Base-by-base conservation (phyloP, 2,888 invertebrate species). In the Leptinotarsa peninsularis region DNA sequence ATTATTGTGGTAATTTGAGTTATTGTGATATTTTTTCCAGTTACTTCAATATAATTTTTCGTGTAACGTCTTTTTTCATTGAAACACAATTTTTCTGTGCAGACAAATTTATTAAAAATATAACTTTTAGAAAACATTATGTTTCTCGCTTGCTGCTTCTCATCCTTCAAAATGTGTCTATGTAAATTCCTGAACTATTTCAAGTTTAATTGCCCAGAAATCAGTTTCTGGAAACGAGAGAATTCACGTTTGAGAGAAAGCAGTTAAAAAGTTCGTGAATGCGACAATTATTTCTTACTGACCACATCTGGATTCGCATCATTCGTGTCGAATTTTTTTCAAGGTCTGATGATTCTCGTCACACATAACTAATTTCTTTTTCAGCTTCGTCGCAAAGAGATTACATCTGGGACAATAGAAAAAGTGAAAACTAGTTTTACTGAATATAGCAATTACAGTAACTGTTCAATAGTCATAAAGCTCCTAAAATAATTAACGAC, bases 281-380 rank as follows among this genome's bases (percentile, higher is more conserved):
- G 63, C n/a, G 63, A 58, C 58, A 18, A 23, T 58, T 3, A 14
- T 43, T 43, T 63, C n/a, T 63, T 14, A 33, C 10, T 63, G 3
- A 7, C 63, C 63, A 33, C 63, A 63, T 63, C 63, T 63, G 43
- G 43, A 17, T 63, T 33, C 63, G 63, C 63, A 63, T 43, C 63
- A 63, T 5, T 63, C n/a, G 17, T n/a, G 10, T 60, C 21, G 4
- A 33, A 33, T 63, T 63, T 63, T 63, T 63, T 10, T 10, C 63
- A 63, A 43, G 63, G 33, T 63, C 43, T 27, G 27, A 63, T n/a
- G 43, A 63, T 63, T 63, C n/a, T n/a, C 2, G 43, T 63, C 33
- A 33, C 43, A 27, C 43, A 63, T 27, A 43, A n/a, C 10, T 63
- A 7, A 63, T 43, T 63, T 27, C 17, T 15, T 58, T 58, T 21